Conservation (phyloP, 1,140 invertebrate species). For the Dreissena polymorpha region DNA sequence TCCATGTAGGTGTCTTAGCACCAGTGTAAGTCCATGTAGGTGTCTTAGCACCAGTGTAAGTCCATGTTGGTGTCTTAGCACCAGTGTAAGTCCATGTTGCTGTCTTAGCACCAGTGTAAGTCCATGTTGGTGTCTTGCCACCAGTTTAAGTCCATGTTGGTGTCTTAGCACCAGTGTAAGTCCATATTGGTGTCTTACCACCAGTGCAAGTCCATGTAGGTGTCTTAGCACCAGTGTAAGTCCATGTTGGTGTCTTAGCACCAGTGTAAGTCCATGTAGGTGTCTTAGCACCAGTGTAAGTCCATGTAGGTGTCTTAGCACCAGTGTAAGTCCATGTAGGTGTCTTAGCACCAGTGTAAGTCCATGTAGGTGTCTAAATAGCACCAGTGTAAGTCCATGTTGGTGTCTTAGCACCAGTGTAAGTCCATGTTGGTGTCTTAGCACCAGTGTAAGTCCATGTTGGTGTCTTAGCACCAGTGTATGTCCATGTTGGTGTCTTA, state of each 20-base stretch:
- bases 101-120: slow-evolving; percentile 18
- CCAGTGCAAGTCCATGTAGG: neutral
- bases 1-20: slow-evolving; percentile 16
- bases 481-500: slow-evolving; percentile 1
- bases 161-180: slow-evolving; percentile 18
- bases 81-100: neutral
- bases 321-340: neutral
- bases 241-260: slow-evolving; percentile 18
- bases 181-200: slow-evolving; percentile 13
- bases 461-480: slow-evolving; percentile 20
- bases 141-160: neutral
- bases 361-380: neutral
- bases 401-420: slow-evolving; percentile 20
- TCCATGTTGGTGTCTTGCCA: slow-evolving; percentile 12
- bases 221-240: slow-evolving; percentile 18
- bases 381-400: neutral
- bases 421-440: slow-evolving; percentile 2
- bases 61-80: slow-evolving; percentile 18
- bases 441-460: neutral
- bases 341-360: slow-evolving; percentile 18
- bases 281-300: slow-evolving; percentile 18
- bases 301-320: slow-evolving; percentile 16
- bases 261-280: neutral
- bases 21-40: neutral
- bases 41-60: slow-evolving; percentile 18